phyloP scores from a whole-genome alignment of 2,797 vertebrate species.

The Poeciliopsis infans region DNA sequence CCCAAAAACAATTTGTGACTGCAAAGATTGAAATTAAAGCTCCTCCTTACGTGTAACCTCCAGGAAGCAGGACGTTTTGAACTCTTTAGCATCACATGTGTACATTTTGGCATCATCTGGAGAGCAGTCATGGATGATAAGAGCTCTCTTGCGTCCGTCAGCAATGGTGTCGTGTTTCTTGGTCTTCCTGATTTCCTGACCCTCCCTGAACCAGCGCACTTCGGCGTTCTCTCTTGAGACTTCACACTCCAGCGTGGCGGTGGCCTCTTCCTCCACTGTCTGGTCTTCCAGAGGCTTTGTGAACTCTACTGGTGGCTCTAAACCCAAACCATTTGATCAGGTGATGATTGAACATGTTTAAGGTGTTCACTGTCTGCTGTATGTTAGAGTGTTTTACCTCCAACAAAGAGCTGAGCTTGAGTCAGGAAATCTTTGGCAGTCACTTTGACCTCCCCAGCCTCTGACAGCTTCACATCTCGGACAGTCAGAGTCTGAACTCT shows the following conservation, averaged over 20 bases:
- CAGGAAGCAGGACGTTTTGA: constrained; percentile 96
- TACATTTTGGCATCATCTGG: constrained; percentile 92
- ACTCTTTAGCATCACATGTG: constrained; percentile 91
- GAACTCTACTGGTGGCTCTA: constrained; percentile 93
- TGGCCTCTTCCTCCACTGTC: constrained; percentile 96
- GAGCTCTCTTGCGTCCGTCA: constrained; percentile 88
- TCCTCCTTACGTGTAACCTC: constrained; percentile 92
- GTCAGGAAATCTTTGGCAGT: constrained; percentile 93
- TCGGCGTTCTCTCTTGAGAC: constrained; percentile 93
- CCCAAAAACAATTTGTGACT: background rate
- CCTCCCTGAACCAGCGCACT: constrained; percentile 93
- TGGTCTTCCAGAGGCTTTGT: constrained; percentile 95
- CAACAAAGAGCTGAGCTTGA: constrained; percentile 89
- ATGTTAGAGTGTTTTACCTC: constrained; percentile 78
- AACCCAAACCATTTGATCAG: background rate
- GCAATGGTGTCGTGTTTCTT: constrained; percentile 91
- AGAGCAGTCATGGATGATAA: constrained; percentile 88
- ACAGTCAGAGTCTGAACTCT: constrained; percentile 88
- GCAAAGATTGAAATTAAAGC: background rate
- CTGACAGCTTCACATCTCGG: constrained; percentile 89
- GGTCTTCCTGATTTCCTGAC: constrained; percentile 92
- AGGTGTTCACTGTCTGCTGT: background rate
- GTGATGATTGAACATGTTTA: background rate
- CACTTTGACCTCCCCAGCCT: constrained; percentile 92
- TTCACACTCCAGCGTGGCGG: constrained; percentile 91